Evolutionary conservation across 2,797 vertebrate genomes (phyloP).

Genomic region (Mionectes olivaceus): DNA sequence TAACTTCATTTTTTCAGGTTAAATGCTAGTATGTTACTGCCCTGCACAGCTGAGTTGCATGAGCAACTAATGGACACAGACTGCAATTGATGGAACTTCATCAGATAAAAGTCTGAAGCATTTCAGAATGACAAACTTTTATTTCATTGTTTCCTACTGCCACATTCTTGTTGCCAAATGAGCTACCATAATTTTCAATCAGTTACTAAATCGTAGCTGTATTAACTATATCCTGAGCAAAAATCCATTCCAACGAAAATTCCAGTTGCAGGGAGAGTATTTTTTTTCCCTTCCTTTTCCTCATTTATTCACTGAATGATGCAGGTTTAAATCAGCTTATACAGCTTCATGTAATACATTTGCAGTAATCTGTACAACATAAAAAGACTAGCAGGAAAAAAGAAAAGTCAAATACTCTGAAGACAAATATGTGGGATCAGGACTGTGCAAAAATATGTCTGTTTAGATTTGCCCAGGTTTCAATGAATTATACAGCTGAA

Average conservation of each 20-base stretch:
- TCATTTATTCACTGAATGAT: not conserved
- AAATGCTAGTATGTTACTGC: slow-evolving; percentile 65
- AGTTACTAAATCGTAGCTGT: not conserved
- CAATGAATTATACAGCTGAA: not conserved
- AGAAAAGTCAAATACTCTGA: not conserved
- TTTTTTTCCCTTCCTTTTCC: not conserved
- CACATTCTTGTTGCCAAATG: not conserved
- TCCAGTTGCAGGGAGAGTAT: not conserved
- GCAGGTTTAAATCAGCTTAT: not conserved
- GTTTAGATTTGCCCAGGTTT: not conserved
- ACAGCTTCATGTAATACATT: not conserved
- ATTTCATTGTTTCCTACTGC: not conserved
- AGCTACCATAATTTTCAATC: not conserved
- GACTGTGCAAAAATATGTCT: not conserved
- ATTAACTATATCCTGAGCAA: slow-evolving; percentile 3
- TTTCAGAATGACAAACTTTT: slow-evolving; percentile 1
- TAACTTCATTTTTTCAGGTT: slow-evolving; percentile 72
- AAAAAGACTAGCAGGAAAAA: not conserved
- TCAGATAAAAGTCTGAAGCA: slow-evolving; percentile 1
- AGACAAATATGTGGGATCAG: not conserved
- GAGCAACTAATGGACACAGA: slow-evolving; percentile 55
- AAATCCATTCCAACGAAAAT: not conserved
- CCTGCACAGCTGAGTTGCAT: not conserved
- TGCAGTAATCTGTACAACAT: not conserved
- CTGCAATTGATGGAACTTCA: slow-evolving; percentile 18